Base-by-base conservation (phyloP, 2,888 invertebrate genomes). In the Dione vanillae region DNA sequence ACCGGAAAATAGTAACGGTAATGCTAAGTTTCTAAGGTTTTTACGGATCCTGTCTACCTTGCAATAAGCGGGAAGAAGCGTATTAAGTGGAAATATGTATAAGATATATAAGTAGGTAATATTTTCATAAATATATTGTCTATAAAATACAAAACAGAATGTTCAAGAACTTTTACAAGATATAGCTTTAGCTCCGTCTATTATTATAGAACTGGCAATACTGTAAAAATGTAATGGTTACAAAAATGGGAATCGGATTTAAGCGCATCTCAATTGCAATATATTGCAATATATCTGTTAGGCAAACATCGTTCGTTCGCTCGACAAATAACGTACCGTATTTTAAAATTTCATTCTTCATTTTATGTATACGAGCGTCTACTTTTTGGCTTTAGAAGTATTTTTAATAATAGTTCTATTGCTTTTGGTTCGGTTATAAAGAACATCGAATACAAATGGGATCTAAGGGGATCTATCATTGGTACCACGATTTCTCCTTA, bases 251-350 rank as follows among this genome's bases (percentile, higher is more conserved):
- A 71, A 69, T 59, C 19, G 65, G 65, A 72, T 72, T 74, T 71
- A 54, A 72, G 69, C 56, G 56, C 65, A 65, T 70, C 35, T 65
- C 43, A 49, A 71, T 72, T 54, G 52, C 69, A 69, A 69, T 71
- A 67, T 71, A 74, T 72, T 58, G 59, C 69, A 70, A 72, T 52
- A 67, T 61, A 74, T 74, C 74, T 67, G 74, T 67, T 56, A 65
- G 40, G 67, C 69, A 74, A 74, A 74, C 69, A 74, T 62, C 54
- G 64, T 51, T 59, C 49, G 64, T 40, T 61, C 65, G 65, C 58
- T 72, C 49, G 64, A 54, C 65, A 62, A 70, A 70, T 65, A 70
- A 70, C 49, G 61, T 62, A 43, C 70, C 54, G 67, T 62, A 51
- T 69, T 74, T 69, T 69, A 61, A 72, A 69, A 70, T 62, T 65